These are phyloP conservation scores for Holothuria scabra DNA, from an alignment of 53 echinoderm and acorn worm species.

Conservation along the genomic window DNA sequence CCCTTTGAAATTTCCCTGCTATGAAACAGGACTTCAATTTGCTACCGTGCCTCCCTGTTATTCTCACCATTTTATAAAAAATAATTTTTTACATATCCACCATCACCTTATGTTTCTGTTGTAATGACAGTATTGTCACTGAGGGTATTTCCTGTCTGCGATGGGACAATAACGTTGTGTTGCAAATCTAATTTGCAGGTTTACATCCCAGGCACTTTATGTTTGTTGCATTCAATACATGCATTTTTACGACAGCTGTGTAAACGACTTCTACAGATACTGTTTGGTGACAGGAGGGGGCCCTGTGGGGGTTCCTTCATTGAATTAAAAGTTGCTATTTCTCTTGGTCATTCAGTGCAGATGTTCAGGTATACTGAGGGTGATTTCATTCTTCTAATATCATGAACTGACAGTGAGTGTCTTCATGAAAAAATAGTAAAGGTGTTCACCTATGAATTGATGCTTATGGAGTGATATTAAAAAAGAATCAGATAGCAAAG, in stretches of 20 bases:
- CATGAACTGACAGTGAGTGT: too few species aligned
- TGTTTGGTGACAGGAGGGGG: conserved; percentile 29
- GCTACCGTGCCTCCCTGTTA: too few species aligned
- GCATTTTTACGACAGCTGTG: conserved; percentile 40
- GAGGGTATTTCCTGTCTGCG: conserved; percentile 16
- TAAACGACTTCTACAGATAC: conserved; percentile 30
- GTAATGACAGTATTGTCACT: neutral
- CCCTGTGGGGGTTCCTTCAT: conserved; percentile 18
- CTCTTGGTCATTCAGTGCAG: neutral
- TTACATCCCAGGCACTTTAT: conserved; percentile 13
- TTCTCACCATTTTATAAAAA: too few species aligned
- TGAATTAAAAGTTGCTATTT: neutral
- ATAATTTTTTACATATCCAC: too few species aligned
- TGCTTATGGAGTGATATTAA: too few species aligned
- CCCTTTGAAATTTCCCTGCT: too few species aligned
- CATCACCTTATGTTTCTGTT: too few species aligned
- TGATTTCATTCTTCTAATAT: too few species aligned
- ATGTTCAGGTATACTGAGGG: neutral
- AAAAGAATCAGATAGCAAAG: too few species aligned
- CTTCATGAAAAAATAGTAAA: too few species aligned
- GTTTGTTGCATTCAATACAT: conserved; percentile 6
- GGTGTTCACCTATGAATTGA: too few species aligned
- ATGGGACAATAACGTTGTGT: neutral
- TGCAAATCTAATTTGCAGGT: conserved; percentile 23
- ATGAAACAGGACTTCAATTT: too few species aligned